Evolutionary conservation across 1,140 invertebrate genomes (phyloP).

Genomic region (Drosophila bifasciata): DNA sequence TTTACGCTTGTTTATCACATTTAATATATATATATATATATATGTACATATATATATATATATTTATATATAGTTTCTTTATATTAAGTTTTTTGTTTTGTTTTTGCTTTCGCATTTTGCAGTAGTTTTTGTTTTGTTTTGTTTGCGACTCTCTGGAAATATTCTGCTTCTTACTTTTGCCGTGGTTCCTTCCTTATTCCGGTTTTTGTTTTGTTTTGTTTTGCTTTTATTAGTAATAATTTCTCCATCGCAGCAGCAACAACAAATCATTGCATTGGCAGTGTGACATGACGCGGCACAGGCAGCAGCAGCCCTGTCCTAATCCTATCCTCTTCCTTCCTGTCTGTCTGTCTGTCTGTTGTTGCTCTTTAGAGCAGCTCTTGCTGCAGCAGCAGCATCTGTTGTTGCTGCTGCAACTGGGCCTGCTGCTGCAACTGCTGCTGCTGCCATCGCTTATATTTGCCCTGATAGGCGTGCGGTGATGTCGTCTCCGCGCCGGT

Average conservation of each 20-base stretch:
- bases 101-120: conserved; percentile 16
- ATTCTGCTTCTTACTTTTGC: conserved; percentile 32
- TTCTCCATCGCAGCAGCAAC: conserved; percentile 15
- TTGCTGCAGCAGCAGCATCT: conserved; percentile 70
- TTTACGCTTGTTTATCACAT: conserved; percentile 80
- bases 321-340: neutral
- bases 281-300: conserved; percentile 41
- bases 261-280: conserved; percentile 6
- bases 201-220: conserved; percentile 11
- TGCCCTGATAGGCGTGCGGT: conserved; percentile 63
- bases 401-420: conserved; percentile 69
- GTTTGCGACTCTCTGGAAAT: conserved; percentile 62
- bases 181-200: conserved; percentile 25
- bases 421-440: conserved; percentile 71
- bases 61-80: conserved; percentile 58
- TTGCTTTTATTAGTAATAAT: neutral
- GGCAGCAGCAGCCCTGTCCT: conserved; percentile 25
- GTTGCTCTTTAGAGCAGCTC: conserved; percentile 56
- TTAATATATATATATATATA: conserved; percentile 63
- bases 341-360: neutral
- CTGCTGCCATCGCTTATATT: conserved; percentile 76
- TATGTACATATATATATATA: conserved; percentile 46
- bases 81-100: conserved; percentile 49
- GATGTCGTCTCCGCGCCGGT: conserved; percentile 28
- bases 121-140: conserved; percentile 6